Base-by-base conservation (phyloP, 2,113 vertebrate genomes). In the Oncorhynchus gorbuscha region DNA sequence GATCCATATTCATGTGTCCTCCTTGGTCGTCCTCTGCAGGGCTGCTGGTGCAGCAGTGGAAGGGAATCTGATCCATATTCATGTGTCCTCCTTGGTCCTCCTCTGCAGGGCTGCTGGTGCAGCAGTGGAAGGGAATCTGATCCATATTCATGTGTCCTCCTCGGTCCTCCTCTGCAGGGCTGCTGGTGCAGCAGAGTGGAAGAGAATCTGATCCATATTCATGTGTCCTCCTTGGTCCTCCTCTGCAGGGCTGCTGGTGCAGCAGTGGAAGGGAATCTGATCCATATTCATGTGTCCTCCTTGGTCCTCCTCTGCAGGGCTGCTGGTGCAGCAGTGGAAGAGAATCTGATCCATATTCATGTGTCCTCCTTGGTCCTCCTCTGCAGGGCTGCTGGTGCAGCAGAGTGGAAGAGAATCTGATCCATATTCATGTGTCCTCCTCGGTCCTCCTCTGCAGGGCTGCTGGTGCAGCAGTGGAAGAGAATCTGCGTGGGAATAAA, bases 401-500 rank as follows among this genome's bases (percentile, higher is more conserved):
- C 16, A 65, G 69, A 65, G 69, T 67, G 74, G 77, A 78, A 75
- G 20, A 55, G 26, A 66, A 66, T 24, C 6, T 67, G 26, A 26
- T 30, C 30, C 4, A 30, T 30, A 28, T 28, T 28, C 26, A 28
- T 28, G 26, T 28, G 26, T 28, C 26, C 26, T 28, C 26, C 26
- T 28, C 2, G 26, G 26, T 28, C 26, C 26, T 28, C 26, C 26
- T 28, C 26, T 28, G 26, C 26, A 28, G 26, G 26, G 26, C 26
- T 28, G 26, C 26, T 28, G 26, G 74, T 5, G 18, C 49, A 9
- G 35, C 16, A 65, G 69, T 67, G 74, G 77, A 78, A 75, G 20
- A 55, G 51, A 67, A 82, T 81, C 79, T 78, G 45, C 8, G 64
- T 72, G 24, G 65, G 65, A 30, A 24, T n/a, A n/a, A n/a, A n/a